These are phyloP conservation scores for Sarcophaga subvicina DNA, from an alignment of 2,888 invertebrate species.

Conservation along the genomic window DNA sequence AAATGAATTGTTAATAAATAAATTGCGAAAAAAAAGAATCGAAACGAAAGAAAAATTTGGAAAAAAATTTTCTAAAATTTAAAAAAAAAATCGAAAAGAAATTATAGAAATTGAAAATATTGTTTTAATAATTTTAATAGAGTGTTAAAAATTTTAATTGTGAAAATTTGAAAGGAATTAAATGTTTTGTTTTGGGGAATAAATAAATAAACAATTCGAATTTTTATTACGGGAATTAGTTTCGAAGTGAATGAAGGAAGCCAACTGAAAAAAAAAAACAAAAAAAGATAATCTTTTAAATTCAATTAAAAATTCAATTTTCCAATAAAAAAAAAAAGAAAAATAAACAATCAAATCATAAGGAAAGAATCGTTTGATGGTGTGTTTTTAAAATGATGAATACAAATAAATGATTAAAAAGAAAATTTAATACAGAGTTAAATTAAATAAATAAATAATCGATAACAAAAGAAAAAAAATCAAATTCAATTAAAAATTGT, in stretches of 20 bases:
- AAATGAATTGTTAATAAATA: neutral
- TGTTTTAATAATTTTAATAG: slow-evolving; percentile 5
- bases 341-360: slow-evolving; percentile 28
- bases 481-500: too few species aligned
- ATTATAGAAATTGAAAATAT: neutral
- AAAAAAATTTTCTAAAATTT: neutral
- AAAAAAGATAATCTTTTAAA: slow-evolving; percentile 4
- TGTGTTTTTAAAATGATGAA: neutral
- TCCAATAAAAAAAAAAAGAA: slow-evolving; percentile 15
- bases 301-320: slow-evolving; percentile 9
- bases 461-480: too few species aligned
- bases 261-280: neutral
- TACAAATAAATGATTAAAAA: neutral
- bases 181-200: slow-evolving; percentile 5
- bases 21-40: neutral
- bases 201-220: slow-evolving; percentile 27
- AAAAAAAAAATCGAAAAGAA: slow-evolving; percentile 1
- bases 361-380: neutral
- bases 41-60: neutral
- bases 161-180: slow-evolving; percentile 18
- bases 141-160: slow-evolving; percentile 35
- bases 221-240: slow-evolving; percentile 25
- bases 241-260: neutral
- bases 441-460: too few species aligned
- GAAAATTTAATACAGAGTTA: neutral